phyloP scores from a whole-genome alignment of 2,797 vertebrate genomes.

The Pantherophis alleghaniensis region DNA sequence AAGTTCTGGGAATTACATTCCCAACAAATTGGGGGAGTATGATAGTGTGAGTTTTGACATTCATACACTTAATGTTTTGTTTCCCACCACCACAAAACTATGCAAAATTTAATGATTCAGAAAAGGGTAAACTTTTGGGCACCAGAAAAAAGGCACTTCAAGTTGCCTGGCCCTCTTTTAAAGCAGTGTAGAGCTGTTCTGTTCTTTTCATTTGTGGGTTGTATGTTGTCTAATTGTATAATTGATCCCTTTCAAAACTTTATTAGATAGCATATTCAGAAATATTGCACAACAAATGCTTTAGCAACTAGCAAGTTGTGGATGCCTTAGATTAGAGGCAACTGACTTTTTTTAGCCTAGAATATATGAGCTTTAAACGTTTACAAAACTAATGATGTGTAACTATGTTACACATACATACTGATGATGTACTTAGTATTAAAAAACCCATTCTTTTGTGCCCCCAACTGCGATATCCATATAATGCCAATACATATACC shows the following conservation, averaged over 20 bases:
- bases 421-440: background rate
- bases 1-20: background rate
- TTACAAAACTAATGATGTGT: background rate
- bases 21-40: background rate
- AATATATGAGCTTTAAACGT: background rate
- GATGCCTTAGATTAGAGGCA: background rate
- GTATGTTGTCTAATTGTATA: background rate
- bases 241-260: background rate
- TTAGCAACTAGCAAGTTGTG: background rate
- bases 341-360: background rate
- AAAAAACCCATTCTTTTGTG: background rate
- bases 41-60: background rate
- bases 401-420: background rate
- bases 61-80: background rate
- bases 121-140: background rate
- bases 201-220: background rate
- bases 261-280: background rate
- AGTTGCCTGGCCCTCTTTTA: background rate
- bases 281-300: background rate
- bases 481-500: background rate
- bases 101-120: background rate
- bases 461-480: background rate
- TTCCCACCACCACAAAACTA: background rate
- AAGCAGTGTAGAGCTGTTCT: background rate
- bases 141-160: background rate